Base-by-base conservation (phyloP, 2,113 vertebrate genomes). In the Arothron firmamentum region DNA sequence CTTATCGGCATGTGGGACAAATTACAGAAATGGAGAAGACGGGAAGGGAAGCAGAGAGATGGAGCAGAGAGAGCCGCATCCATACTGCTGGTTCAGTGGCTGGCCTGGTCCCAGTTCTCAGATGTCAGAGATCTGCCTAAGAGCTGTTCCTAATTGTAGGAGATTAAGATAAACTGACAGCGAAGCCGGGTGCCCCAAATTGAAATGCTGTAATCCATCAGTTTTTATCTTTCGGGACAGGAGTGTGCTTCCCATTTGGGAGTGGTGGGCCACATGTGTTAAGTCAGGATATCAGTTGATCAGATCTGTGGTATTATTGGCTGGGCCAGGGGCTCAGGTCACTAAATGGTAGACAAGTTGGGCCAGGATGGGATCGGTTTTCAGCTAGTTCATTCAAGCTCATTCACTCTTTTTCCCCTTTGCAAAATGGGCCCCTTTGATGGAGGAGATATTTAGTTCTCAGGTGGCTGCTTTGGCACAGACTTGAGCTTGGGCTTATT, bases 361-460 rank as follows among this genome's bases (percentile, higher is more conserved):
- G 72, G 68, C 74, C 80, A 85, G 75, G 71, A 77, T 11, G 41
- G 31, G 85, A 81, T 91, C 88, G 50, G 74, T 90, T 94, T 90
- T 85, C 84, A 82, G 77, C 59, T 78, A 82, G 87, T 54, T 90
- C 80, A 85, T 81, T 86, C 74, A 86, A 71, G 62, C 65, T 72
- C 71, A 69, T 89, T 88, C 87, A 65, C 83, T 87, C 71, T 81
- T 84, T 75, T 88, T 59, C 72, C 61, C 55, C 46, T 74, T 28
- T 18, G 47, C 75, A 89, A 80, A 91, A 88, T 90, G 86, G 87
- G 77, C 41, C 63, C 68, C 75, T 91, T 91, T 92, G 88, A 91
- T 87, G 80, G 68, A 79, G 77, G 81, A 77, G 83, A 87, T 91
- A 89, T 91, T 91, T 85, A 79, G 91, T 92, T 91, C 88, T 87